Evolutionary conservation across 1,140 invertebrate genomes (phyloP), one percentile per base, ranked within the genome.

Genomic region (Drosophila elegans): DNA sequence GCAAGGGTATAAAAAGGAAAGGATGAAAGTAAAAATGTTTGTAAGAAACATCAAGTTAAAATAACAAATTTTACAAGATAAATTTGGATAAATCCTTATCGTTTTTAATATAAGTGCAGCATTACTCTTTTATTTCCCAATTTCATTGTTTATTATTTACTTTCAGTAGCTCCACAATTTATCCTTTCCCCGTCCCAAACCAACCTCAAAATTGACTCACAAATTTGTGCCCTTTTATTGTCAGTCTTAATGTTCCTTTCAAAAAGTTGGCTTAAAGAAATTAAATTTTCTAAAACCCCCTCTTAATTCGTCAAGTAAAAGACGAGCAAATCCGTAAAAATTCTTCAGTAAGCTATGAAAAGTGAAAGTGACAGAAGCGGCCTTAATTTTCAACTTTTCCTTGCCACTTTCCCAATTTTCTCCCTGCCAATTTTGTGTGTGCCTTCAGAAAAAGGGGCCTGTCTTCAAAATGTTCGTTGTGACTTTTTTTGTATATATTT

Each of bases 311-410:
- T 57, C 68, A 71, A 76, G 57, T 66, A 80, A 79, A 64, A 51
- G 54, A 51, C 54, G 53, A 82, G 27, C 68, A 74, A 78, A 82
- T 82, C 83, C 36, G 51, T 16, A 38, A 41, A 78, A 84, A 74
- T 64, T 57, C 48, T 51, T 42, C 48, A 60, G 64, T 44, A 48
- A 67, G 63, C 63, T 74, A 54, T 59, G 72, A 82, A 86, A 77
- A 86, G 83, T 64, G 78, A 88, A 86, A 86, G 82, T 86, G 82
- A 86, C 82, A 88, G 83, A 73, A 72, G 83, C n/a, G 59, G 64
- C 66, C 76, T 78, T 82, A 86, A 86, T 88, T 88, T 86, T 82
- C 71, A 79, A 82, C 83, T 88, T 86, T 82, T 55, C 42, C 13
- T 57, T 32, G 32, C 12, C 11, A 5, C 41, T 11, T 10, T 5